Conservation (phyloP, 2,888 invertebrate species). For the Cactoblastis cactorum region DNA sequence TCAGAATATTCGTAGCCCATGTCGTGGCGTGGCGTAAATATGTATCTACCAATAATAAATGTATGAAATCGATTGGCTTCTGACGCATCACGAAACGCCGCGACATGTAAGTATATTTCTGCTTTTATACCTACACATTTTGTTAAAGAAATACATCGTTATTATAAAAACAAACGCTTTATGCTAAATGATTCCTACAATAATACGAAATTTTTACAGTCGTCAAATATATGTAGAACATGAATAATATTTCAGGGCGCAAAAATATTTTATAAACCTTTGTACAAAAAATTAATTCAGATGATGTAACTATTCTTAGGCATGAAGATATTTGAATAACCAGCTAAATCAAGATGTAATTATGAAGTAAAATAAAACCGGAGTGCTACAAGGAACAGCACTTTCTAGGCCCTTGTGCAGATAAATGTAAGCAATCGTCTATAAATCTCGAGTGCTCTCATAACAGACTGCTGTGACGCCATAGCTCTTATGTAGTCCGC, state of each 20-base stretch:
- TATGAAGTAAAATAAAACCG: conserved; percentile 38
- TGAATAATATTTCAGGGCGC: neutral
- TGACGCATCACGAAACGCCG: no score
- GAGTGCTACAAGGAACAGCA: conserved; percentile 42
- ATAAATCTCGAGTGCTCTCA: conserved; percentile 21
- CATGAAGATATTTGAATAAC: conserved; percentile 29
- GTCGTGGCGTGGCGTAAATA: no score
- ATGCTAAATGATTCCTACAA: no score
- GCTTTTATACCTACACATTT: no score
- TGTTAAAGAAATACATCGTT: no score
- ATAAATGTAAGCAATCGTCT: conserved; percentile 14
- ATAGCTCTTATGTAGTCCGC: conserved; percentile 9
- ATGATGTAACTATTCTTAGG: conserved; percentile 21
- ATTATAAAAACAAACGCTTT: no score
- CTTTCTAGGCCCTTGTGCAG: conserved; percentile 21
- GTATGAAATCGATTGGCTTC: no score
- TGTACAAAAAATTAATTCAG: neutral
- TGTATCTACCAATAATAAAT: no score
- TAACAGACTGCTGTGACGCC: conserved; percentile 17
- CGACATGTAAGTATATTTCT: no score
- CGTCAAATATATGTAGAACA: no score
- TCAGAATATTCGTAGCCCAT: no score
- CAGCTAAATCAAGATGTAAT: conserved; percentile 37
- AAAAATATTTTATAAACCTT: neutral
- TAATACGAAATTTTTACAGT: no score